These are phyloP conservation scores for Lota lota DNA, from an alignment of 2,113 vertebrate species.

Conservation along the genomic window DNA sequence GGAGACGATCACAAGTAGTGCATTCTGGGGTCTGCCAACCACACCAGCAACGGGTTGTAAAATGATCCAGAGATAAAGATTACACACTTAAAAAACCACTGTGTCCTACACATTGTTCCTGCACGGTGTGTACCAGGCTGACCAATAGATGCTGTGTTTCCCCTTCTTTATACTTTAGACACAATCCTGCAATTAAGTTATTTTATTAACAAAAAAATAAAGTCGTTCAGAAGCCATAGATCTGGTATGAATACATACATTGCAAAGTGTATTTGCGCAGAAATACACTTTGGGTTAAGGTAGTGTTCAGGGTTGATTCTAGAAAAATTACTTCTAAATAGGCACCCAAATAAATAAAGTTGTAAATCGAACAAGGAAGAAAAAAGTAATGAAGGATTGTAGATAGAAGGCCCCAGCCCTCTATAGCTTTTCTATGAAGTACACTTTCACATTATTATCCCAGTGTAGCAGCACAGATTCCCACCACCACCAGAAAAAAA, in stretches of 20 bases:
- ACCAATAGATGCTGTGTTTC: slow-evolving; percentile 27
- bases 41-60: background rate
- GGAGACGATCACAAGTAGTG: slow-evolving; percentile 50
- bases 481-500: slow-evolving; percentile 31
- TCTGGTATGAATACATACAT: slow-evolving; percentile 38
- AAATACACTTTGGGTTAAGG: slow-evolving; percentile 25
- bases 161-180: slow-evolving; percentile 14
- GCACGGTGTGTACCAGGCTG: slow-evolving; percentile 27
- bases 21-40: slow-evolving; percentile 36
- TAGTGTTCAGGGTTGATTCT: slow-evolving; percentile 27
- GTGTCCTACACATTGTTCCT: slow-evolving; percentile 46
- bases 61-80: slow-evolving; percentile 26
- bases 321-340: slow-evolving; percentile 43
- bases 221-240: slow-evolving; percentile 23
- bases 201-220: slow-evolving; percentile 25
- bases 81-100: slow-evolving; percentile 35
- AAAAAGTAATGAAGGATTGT: slow-evolving; percentile 23
- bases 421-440: slow-evolving; percentile 37
- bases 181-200: slow-evolving; percentile 18
- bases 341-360: slow-evolving; percentile 64
- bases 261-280: slow-evolving; percentile 39
- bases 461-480: slow-evolving; percentile 53
- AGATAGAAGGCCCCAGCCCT: slow-evolving; percentile 34
- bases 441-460: slow-evolving; percentile 51
- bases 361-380: slow-evolving; percentile 30